Evolutionary conservation across 2,797 vertebrate genomes (phyloP), one percentile per base, ranked within the genome.

Genomic region (Sebastes matsubarae): DNA sequence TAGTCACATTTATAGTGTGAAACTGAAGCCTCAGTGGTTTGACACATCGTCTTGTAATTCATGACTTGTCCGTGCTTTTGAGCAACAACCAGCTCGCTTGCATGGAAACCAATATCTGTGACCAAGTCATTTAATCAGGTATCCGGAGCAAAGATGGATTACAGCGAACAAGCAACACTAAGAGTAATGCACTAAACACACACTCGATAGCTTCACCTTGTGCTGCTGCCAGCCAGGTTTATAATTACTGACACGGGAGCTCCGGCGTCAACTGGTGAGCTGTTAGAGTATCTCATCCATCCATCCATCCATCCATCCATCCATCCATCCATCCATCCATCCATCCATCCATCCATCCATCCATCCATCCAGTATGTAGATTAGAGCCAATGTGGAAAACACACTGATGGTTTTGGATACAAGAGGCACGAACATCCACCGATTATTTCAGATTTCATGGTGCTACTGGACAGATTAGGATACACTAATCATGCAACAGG

Each of bases 221-320:
- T 29, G 69, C 68, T 69, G 66, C 76, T 77, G 68, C 74, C 79
- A 77, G 67, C 9, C 18, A 32, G 63, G 68, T 90, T 81, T 61
- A 88, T 87, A 82, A 93, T 92, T 88, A 88, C 91, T 83, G 86
- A 89, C 54, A 75, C 18, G 20, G 25, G 60, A 80, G 46, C 59
- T 66, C 12, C 52, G 66, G 73, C 16, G 10, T 75, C 58, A 50
- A 7, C n/a, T 75, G 52, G 6, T 59, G 72, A 72, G 54, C 72
- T 24, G 64, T 77, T 61, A 1, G 42, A 82, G 27, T 12, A 36
- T 74, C 68, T 38, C 38, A 25, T 81, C 72, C 36, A 34, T 34
- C 32, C 8, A 46, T 10, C 68, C 4, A 63, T 18, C 14, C 12
- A 38, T 11, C 68, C 11, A 46, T 46, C 64, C 18, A n/a, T 25